phyloP scores from a whole-genome alignment of 2,797 vertebrate genomes.

The Bovichtus variegatus region DNA sequence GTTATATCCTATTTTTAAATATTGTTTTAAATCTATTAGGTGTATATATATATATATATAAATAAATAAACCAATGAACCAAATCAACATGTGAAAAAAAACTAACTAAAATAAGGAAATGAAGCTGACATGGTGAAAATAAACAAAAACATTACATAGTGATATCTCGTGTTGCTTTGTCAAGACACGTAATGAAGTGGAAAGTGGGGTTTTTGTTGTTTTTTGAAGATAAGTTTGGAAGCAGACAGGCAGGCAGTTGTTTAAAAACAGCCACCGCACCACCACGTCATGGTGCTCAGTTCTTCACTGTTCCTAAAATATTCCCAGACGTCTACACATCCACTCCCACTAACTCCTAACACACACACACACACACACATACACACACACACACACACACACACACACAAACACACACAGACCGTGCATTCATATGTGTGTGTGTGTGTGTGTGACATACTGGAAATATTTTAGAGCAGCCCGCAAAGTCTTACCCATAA shows the following conservation, averaged over 20 bases:
- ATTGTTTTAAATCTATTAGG: too few relatives aligned
- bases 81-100: background rate
- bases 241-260: slow-evolving; percentile 52
- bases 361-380: background rate
- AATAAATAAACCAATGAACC: too few relatives aligned
- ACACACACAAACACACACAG: background rate
- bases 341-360: slow-evolving; percentile 10
- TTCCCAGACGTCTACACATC: slow-evolving; percentile 33
- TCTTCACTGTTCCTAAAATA: slow-evolving; percentile 47
- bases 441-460: too few relatives aligned
- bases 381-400: background rate
- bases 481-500: slow-evolving; percentile 29
- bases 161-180: slow-evolving; percentile 32
- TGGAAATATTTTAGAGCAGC: slow-evolving; percentile 37
- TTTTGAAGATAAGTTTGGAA: slow-evolving; percentile 43
- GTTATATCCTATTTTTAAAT: too few relatives aligned
- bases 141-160: background rate
- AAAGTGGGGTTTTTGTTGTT: too few relatives aligned
- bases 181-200: slow-evolving; percentile 35
- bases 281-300: slow-evolving; percentile 24
- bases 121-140: background rate
- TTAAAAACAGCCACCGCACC: slow-evolving; percentile 36
- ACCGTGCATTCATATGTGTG: background rate
- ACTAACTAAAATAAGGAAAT: background rate
- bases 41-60: too few relatives aligned